Evolutionary conservation across 2,888 invertebrate genomes (phyloP), one percentile per base, ranked within the genome.

Genomic region (Ennomos quercinarius): DNA sequence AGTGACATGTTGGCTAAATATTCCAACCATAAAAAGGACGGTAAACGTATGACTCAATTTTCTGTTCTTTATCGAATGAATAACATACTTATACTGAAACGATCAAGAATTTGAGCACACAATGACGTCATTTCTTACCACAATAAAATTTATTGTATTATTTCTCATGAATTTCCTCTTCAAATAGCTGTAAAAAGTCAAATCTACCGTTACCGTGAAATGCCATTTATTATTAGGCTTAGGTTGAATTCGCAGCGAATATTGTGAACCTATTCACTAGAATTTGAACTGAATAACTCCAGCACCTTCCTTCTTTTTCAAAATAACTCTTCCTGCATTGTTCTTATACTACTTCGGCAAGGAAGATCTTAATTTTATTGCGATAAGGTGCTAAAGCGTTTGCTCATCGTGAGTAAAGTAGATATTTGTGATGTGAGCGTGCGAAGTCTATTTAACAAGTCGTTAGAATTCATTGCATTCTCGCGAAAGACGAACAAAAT

Each of bases 401-500:
- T 43, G 34, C 12, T 45, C 13, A 35, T 27, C 10, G 10, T 53
- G 38, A 27, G 34, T 12, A 17, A 42, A 10, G 11, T 17, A 11
- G 11, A 17, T 39, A 11, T 8, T 42, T 42, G 42, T 38, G 37
- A 42, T n/a, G 45, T 36, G 45, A 50, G 52, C 46, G 69, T 70
- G 71, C 50, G 71, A 76, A 76, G 67, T 62, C 63, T 64, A 71
- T 70, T 56, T 66, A 68, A 70, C 67, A 71, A 64, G 65, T 51
- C 11, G 62, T 68, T 77, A 66, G 41, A 38, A 77, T 77, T 71
- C 76, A 46, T 42, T 39, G 48, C 68, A 45, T 57, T 60, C 50
- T 48, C 41, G 10, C 27, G 34, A 50, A 57, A 63, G 46, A 64
- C 64, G 68, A 44, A 38, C 52, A 56, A 50, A 58, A 72, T 76